Base-by-base conservation (phyloP, 2,113 vertebrate genomes). In the Albula glossodonta region DNA sequence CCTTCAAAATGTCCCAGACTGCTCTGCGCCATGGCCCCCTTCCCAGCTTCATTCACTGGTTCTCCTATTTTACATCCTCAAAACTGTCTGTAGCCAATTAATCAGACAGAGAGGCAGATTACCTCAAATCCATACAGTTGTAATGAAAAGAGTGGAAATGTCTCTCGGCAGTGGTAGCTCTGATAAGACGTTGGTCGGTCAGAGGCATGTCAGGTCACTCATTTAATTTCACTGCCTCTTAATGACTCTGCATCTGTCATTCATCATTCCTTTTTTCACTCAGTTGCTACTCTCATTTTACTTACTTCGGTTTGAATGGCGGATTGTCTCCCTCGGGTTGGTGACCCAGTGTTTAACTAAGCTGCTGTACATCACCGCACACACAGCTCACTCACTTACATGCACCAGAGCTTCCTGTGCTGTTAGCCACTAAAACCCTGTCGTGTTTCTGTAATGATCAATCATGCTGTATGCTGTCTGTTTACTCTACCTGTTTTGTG, bases 291-390 rank as follows among this genome's bases (percentile, higher is more conserved):
- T 66, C 60, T 66, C 17, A 56, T 83, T 41, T 84, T 89, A 92
- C 92, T 94, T 92, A 92, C 93, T 88, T 85, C 87, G n/a, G 53
- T 81, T 83, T 81, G 70, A 60, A 41, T 80, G 78, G n/a, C 79
- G 13, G 51, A 52, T n/a, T 84, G 51, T 83, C 83, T 86, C 78
- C 60, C 17, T 74, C 84, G 84, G 77, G 84, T 56, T 53, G 31
- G 83, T 60, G 86, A 66, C 82, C 86, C 85, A 77, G 78, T 53
- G 83, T 51, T 82, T 82, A 79, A 41, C 52, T 78, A 52, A 86
- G 60, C 56, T 12, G 77, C 80, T 78, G 60, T 57, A 70, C 49
- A 60, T 17, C 48, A 22, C 31, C 57, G 48, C 22, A 57, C 49
- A 66, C 11, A 19, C 5, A n/a, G 60, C 60, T 5, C 48, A 19